Evolutionary conservation across 2,797 vertebrate genomes (phyloP).

Genomic region (Mus caroli): DNA sequence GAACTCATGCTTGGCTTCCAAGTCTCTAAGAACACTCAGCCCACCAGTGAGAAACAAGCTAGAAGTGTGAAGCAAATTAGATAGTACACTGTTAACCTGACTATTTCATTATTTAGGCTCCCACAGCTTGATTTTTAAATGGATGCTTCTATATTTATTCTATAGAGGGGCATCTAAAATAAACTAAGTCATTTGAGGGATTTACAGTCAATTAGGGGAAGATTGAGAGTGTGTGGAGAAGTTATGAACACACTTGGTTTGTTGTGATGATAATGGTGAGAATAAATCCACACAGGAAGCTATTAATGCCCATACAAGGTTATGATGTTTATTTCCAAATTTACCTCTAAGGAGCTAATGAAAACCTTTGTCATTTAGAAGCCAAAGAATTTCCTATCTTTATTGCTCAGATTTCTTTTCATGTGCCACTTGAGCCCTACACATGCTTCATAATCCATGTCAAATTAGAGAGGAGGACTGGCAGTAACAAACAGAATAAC

Average conservation of each 20-base stretch:
- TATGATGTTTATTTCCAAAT: conserved; percentile 60
- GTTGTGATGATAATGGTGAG: conserved; percentile 27
- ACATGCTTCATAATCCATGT: background rate
- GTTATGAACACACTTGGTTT: conserved; percentile 33
- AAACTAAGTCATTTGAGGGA: conserved; percentile 36
- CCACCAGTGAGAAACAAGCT: conserved; percentile 17
- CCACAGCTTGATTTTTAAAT: conserved; percentile 42
- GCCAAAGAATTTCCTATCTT: background rate
- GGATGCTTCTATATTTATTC: conserved; percentile 22
- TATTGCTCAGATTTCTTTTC: conserved; percentile 21
- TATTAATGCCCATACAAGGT: conserved; percentile 44
- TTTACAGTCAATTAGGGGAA: conserved; percentile 60
- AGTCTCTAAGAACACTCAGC: background rate
- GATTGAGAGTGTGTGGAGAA: conserved; percentile 15
- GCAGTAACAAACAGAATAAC: background rate
- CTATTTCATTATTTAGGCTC: background rate
- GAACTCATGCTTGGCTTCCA: conserved; percentile 31
- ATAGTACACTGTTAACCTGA: background rate
- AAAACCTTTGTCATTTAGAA: conserved; percentile 32
- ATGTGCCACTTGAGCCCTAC: background rate
- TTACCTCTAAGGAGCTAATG: conserved; percentile 42
- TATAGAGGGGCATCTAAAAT: conserved; percentile 32
- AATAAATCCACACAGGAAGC: conserved; percentile 46
- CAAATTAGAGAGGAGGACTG: background rate
- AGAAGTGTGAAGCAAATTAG: conserved; percentile 42